phyloP scores from a whole-genome alignment of 2,888 invertebrate genomes.

The Cremastobaeus sp. region DNA sequence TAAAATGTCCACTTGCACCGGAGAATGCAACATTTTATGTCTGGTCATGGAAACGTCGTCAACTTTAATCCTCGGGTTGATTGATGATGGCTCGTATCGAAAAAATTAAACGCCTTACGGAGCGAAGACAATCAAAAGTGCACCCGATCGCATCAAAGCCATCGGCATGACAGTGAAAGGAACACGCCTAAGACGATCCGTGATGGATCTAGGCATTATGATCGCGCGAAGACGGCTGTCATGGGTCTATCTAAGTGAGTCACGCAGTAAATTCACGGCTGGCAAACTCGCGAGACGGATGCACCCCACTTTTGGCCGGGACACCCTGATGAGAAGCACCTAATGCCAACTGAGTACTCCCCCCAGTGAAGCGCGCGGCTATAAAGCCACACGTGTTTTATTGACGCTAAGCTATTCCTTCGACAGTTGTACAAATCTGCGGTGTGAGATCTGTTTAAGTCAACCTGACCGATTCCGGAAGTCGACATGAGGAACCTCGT shows the following conservation, averaged over 20 bases:
- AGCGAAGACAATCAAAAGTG: constrained; percentile 39
- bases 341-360: constrained; percentile 27
- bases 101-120: constrained; percentile 23
- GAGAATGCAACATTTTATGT: too few relatives aligned
- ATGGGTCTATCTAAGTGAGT: background rate
- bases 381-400: constrained; percentile 60
- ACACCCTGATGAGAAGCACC: constrained; percentile 48
- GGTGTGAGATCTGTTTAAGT: constrained; percentile 45
- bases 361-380: constrained; percentile 40
- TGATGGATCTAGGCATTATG: constrained; percentile 47
- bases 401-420: constrained; percentile 53
- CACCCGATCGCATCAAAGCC: constrained; percentile 33
- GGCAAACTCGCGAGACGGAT: constrained; percentile 42
- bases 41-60: too few relatives aligned
- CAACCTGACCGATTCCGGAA: constrained; percentile 43
- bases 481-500: constrained; percentile 58
- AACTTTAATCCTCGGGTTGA: constrained; percentile 13
- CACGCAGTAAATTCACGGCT: constrained; percentile 25
- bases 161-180: constrained; percentile 55
- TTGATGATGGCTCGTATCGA: constrained; percentile 28
- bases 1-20: too few relatives aligned
- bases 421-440: constrained; percentile 51
- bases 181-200: constrained; percentile 54
- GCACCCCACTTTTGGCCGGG: constrained; percentile 60
- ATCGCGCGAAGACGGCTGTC: constrained; percentile 29